A percentile compares a stretch with the other conserved stretches of the same genome.
These are phyloP conservation scores for Mus minutoides DNA, from an alignment of 2,797 vertebrate genomes.

Conservation along the genomic window DNA sequence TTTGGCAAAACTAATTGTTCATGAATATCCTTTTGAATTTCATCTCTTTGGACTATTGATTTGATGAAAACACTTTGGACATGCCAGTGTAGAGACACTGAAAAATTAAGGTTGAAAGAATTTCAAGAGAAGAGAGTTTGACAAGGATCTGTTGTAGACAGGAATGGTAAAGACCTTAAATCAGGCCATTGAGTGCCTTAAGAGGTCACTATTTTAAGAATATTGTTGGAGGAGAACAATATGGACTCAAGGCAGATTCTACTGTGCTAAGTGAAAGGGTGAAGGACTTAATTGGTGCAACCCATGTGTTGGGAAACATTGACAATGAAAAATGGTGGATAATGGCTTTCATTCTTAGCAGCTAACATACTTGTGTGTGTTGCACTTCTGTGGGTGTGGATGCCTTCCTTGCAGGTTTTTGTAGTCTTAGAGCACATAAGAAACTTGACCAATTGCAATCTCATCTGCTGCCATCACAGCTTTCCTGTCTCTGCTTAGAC, in stretches of 20 bases:
- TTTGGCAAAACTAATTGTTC: slow-evolving; percentile 66
- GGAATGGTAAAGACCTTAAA: background rate
- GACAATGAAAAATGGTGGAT: background rate
- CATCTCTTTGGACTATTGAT: slow-evolving; percentile 55
- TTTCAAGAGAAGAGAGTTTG: slow-evolving; percentile 41
- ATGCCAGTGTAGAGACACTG: background rate
- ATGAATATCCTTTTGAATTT: slow-evolving; percentile 64
- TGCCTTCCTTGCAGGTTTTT: background rate
- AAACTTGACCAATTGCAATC: background rate
- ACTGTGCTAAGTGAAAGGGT: background rate
- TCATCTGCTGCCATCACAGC: background rate
- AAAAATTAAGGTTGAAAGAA: slow-evolving; percentile 49
- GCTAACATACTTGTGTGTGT: background rate
- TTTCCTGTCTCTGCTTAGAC: background rate
- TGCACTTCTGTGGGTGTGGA: background rate
- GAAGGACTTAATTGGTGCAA: background rate
- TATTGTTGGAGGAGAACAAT: background rate
- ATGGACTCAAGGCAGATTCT: background rate
- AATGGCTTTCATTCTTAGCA: fast-evolving
- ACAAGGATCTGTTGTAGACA: background rate
- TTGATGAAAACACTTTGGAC: slow-evolving; percentile 58
- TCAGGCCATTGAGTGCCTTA: background rate
- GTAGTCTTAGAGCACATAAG: background rate
- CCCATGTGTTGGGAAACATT: background rate
- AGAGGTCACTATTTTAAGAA: background rate